Base-by-base conservation (phyloP, 1,140 invertebrate species). In the Lepidurus arcticus region DNA sequence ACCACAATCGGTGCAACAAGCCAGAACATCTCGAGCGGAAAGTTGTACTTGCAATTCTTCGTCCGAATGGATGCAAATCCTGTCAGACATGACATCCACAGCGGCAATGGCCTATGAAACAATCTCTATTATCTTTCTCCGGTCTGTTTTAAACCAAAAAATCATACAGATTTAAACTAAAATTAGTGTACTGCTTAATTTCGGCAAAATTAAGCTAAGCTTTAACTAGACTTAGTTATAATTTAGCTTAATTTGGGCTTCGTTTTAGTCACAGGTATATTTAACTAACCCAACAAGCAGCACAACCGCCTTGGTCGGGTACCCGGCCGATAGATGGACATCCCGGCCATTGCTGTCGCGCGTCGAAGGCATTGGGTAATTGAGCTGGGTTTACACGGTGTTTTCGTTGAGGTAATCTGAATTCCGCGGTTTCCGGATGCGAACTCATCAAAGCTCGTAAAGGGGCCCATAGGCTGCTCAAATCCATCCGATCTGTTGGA, bases 271-370 rank as follows among this genome's bases (percentile, higher is more conserved):
- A 21, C n/a, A 65, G 53, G 6, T n/a, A 65, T 9, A 21, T 21
- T 7, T 65, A 21, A 65, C 53, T 21, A 82, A 83, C 83, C 82
- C 82, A 84, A 76, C 82, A 83, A 7, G 82, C 83, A n/a, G 83
- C 84, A 80, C 84, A 84, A 24, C 81, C 80, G 42, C 81, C 84
- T 78, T 84, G 84, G 79, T 84, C 84, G 45, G 83, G 75, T 42
- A 84, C 82, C 47, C 82, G 80, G 44, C 77, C 78, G 42, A 84
- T 83, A 1, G 86, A 84, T 10, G 85, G 83, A 77, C 88, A 90
- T 78, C 87, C 82, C 0, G 86, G 83, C 88, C 87, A 88, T 65
- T 87, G 80, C 74, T 83, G 78, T 74, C 87, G 81, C 3, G 88
- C 81, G 81, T 88, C 87, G 80, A 88, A 88, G 13, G 80, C 80